Base-by-base conservation (phyloP, 2,888 invertebrate genomes). In the Carabus problematicus region DNA sequence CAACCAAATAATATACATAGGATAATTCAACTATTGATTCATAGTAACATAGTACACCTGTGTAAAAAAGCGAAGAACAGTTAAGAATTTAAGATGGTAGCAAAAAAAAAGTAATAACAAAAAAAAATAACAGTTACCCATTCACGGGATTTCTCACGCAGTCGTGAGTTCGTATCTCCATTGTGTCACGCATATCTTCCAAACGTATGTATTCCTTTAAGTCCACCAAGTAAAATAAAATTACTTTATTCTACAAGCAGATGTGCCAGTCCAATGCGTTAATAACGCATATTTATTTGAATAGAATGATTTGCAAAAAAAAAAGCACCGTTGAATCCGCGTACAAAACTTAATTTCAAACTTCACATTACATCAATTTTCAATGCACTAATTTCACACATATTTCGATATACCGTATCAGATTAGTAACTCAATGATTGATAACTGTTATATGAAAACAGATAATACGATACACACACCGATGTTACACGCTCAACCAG, bases 51-150 rank as follows among this genome's bases (percentile, higher is more conserved):
- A 29, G 29, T 29, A 29, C 29, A 29, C 29, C 2, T 29, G 29
- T 29, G 29, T 29, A 29, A 29, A 45, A 11, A 45, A 45, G 7
- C 11, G 45, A 59, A 16, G 14, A 41, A 49, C n/a, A 14, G 11
- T 61, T 39, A 19, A 43, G 54, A 64, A 4, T 3, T 6, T 45
- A 14, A 3, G n/a, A 61, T n/a, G n/a, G n/a, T n/a, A n/a, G n/a
- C n/a, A 55, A 42, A 56, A 56, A 64, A 64, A 60, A 60, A 14
- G 29, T 60, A 58, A 60, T 54, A 67, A 67, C 43, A 64, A 67
- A 67, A 67, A 54, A 47, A 54, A 56, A 29, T 59, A 52, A 67
- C 67, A 59, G 67, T 67, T 67, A 67, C 67, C 67, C 67, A 67
- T 67, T 67, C 60, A 67, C 41, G 14, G 47, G 29, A 67, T 52